Evolutionary conservation across 2,113 vertebrate genomes (phyloP).

Genomic region (Alosa alosa): DNA sequence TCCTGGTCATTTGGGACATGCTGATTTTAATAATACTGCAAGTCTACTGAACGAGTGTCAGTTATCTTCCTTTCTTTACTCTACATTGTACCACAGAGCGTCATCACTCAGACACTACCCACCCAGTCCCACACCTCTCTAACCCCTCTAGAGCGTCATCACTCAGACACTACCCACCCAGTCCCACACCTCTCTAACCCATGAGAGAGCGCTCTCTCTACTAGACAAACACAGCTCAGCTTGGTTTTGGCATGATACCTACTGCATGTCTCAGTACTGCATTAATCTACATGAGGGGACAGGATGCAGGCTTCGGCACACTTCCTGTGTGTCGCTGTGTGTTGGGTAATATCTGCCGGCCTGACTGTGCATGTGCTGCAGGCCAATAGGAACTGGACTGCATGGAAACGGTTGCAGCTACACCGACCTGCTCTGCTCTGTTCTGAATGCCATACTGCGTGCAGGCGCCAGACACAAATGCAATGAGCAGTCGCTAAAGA

Average conservation of each 20-base stretch:
- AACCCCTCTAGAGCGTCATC: too few relatives aligned
- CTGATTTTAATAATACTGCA: not conserved
- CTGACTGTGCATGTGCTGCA: not conserved
- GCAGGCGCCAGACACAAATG: too few relatives aligned
- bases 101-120: not conserved
- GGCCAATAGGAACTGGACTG: not conserved
- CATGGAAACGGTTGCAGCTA: not conserved
- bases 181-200: too few relatives aligned
- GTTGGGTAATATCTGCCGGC: not conserved
- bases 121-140: too few relatives aligned
- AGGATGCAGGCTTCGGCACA: not conserved
- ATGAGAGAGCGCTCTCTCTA: too few relatives aligned
- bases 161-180: too few relatives aligned
- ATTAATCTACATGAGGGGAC: not conserved
- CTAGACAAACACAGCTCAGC: too few relatives aligned
- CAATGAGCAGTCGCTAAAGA: too few relatives aligned
- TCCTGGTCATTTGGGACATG: not conserved
- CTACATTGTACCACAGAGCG: not conserved
- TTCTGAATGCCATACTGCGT: not conserved
- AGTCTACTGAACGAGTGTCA: not conserved
- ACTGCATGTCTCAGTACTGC: not conserved
- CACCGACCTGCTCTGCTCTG: not conserved
- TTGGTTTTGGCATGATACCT: not conserved
- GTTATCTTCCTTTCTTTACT: not conserved
- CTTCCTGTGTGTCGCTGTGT: not conserved